Evolutionary conservation across 92 coral and sea anemone species (phyloP).

Genomic region (Isaurus tuberculatus): DNA sequence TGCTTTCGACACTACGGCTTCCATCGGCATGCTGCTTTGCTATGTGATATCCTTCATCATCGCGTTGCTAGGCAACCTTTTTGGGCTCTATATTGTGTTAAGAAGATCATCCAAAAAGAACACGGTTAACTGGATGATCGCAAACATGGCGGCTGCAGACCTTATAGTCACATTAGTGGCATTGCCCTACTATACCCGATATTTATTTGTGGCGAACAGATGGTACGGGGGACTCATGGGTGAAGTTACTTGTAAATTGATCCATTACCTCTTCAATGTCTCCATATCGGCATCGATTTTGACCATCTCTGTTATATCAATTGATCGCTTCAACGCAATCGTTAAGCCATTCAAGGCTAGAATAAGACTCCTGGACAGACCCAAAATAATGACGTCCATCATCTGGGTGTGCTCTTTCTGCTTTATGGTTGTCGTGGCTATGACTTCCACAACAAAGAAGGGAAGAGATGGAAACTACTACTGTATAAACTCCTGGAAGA

Average conservation of each 20-base stretch:
- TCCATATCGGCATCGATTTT: conserved; percentile 60
- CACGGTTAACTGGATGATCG: conserved; percentile 51
- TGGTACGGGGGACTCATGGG: conserved; percentile 58
- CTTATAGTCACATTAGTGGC: conserved; percentile 42
- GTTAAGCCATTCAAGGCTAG: conserved; percentile 51
- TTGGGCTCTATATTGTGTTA: conserved; percentile 53
- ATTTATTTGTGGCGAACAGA: not conserved
- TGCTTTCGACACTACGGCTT: not conserved
- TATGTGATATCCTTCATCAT: conserved; percentile 50
- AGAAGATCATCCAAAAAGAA: conserved; percentile 45
- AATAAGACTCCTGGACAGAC: conserved; percentile 33
- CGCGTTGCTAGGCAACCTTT: conserved; percentile 56
- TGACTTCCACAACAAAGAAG: not conserved
- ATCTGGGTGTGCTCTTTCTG: conserved; percentile 54
- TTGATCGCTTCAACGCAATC: conserved; percentile 56
- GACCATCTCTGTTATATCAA: conserved; percentile 55
- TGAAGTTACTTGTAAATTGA: conserved; percentile 43
- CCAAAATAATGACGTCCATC: conserved; percentile 42
- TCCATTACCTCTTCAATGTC: conserved; percentile 49
- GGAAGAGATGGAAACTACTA: not conserved
- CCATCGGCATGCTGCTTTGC: conserved; percentile 48
- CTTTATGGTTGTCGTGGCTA: conserved; percentile 32
- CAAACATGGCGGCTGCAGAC: conserved; percentile 72
- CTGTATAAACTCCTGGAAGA: conserved; percentile 41
- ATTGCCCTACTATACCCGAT: conserved; percentile 52